A percentile compares a stretch with the other conserved stretches of the same genome.
These are phyloP conservation scores for Ostrea edulis DNA, from an alignment of 1,140 invertebrate genomes.

Conservation along the genomic window DNA sequence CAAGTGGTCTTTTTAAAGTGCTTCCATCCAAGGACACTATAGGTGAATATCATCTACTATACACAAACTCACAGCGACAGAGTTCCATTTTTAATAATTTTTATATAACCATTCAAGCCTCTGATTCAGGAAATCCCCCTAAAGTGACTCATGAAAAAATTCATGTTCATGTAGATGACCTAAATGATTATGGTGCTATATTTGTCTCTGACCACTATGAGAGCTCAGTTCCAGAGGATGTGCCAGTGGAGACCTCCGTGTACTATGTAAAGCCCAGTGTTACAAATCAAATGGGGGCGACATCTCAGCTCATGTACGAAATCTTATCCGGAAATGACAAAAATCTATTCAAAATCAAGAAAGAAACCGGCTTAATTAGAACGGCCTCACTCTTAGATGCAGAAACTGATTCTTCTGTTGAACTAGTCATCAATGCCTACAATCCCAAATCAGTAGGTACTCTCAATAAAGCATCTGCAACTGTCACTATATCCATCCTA, in stretches of 20 bases:
- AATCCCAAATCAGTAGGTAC: slow-evolving; percentile 89
- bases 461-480: slow-evolving; percentile 85
- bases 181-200: slow-evolving; percentile 92
- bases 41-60: slow-evolving; percentile 80
- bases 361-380: slow-evolving; percentile 92
- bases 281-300: slow-evolving; percentile 86
- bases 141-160: slow-evolving; percentile 74
- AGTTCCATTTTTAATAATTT: slow-evolving; percentile 45
- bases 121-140: slow-evolving; percentile 90
- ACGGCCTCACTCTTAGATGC: slow-evolving; percentile 82
- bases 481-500: slow-evolving; percentile 73
- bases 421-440: slow-evolving; percentile 68
- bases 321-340: slow-evolving; percentile 82
- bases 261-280: slow-evolving; percentile 68
- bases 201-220: slow-evolving; percentile 94
- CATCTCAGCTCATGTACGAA: slow-evolving; percentile 88
- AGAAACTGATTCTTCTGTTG: slow-evolving; percentile 61
- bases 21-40: slow-evolving; percentile 82
- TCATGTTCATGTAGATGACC: slow-evolving; percentile 85
- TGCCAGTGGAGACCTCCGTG: slow-evolving; percentile 93
- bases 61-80: slow-evolving; percentile 55
- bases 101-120: slow-evolving; percentile 91
- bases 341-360: slow-evolving; percentile 72
- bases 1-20: slow-evolving; percentile 89
- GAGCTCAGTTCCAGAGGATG: slow-evolving; percentile 91